phyloP scores from a whole-genome alignment of 1,140 invertebrate species.

The Caenorhabditis briggsae region DNA sequence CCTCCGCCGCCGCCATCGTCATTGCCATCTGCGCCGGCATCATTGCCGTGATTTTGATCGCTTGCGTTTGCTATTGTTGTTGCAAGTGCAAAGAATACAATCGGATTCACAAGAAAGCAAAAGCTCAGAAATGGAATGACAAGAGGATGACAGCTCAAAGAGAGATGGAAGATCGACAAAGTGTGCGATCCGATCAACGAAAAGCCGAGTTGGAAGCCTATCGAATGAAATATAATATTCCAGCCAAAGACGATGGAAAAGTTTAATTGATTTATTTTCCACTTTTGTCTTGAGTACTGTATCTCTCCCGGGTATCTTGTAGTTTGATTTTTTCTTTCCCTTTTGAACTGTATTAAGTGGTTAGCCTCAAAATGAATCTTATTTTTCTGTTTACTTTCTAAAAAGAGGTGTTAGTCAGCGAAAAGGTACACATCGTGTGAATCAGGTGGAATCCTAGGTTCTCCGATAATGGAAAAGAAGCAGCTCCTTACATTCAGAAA shows the following conservation, averaged over 20 bases:
- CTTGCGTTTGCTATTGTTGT: conserved; percentile 45
- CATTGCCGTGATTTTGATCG: conserved; percentile 43
- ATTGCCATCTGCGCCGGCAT: conserved; percentile 48
- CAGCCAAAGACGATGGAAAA: conserved; percentile 37
- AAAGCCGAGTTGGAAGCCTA: conserved; percentile 49
- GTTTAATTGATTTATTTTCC: conserved; percentile 18
- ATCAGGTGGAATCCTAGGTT: conserved; percentile 21
- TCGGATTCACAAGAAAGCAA: conserved; percentile 39
- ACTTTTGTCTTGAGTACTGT: too few relatives aligned
- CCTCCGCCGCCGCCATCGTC: conserved; percentile 49
- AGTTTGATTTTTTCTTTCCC: not conserved
- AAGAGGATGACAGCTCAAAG: conserved; percentile 27
- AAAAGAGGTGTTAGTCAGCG: conserved; percentile 42
- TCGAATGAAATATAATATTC: conserved; percentile 50
- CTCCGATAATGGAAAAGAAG: not conserved
- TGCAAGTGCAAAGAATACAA: conserved; percentile 60
- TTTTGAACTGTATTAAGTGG: not conserved
- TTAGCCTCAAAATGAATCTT: conserved; percentile 7
- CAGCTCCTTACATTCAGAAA: not conserved
- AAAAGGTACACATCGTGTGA: conserved; percentile 30
- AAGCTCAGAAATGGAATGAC: conserved; percentile 41
- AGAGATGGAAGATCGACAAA: conserved; percentile 27
- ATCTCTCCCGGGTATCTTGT: not conserved
- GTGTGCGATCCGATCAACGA: conserved; percentile 44
- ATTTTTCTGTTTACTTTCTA: conserved; percentile 36